Evolutionary conservation across 2,797 vertebrate genomes (phyloP).

Genomic region (Enteromius treurensis): DNA sequence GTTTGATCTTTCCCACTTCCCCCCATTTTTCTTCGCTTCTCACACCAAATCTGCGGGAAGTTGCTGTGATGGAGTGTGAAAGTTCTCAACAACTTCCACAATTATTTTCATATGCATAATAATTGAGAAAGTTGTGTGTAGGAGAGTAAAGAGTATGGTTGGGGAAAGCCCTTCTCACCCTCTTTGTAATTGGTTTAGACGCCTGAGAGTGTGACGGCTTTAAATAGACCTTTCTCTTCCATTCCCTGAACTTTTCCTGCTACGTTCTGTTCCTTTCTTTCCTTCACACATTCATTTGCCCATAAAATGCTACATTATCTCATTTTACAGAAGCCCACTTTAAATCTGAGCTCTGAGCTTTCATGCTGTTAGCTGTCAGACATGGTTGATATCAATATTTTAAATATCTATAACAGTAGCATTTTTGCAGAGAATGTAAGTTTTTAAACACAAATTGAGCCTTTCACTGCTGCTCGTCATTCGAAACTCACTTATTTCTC

Average conservation of each 20-base stretch:
- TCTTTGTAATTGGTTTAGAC: constrained; percentile 41
- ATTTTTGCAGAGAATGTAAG: background rate
- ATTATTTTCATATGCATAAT: constrained; percentile 25
- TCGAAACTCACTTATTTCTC: background rate
- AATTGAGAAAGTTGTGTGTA: constrained; percentile 29
- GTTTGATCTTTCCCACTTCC: background rate
- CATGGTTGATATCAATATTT: background rate
- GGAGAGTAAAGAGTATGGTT: background rate
- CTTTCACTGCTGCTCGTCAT: background rate
- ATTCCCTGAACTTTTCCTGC: background rate
- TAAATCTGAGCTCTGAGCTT: constrained; percentile 13
- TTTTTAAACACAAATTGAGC: background rate
- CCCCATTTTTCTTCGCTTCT: background rate
- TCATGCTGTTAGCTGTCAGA: constrained; percentile 25
- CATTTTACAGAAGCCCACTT: constrained; percentile 1
- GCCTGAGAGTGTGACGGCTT: constrained; percentile 36
- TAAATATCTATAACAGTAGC: constrained; percentile 13
- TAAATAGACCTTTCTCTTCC: constrained; percentile 44
- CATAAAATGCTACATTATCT: background rate
- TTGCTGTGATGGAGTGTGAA: constrained; percentile 59
- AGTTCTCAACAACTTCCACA: constrained; percentile 55
- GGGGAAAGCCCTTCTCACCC: constrained; percentile 23
- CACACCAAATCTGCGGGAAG: constrained; percentile 56
- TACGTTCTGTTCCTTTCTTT: background rate
- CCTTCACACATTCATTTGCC: background rate